These are phyloP conservation scores for Eubucco bourcierii DNA, from an alignment of 2,113 vertebrate species.

Conservation along the genomic window DNA sequence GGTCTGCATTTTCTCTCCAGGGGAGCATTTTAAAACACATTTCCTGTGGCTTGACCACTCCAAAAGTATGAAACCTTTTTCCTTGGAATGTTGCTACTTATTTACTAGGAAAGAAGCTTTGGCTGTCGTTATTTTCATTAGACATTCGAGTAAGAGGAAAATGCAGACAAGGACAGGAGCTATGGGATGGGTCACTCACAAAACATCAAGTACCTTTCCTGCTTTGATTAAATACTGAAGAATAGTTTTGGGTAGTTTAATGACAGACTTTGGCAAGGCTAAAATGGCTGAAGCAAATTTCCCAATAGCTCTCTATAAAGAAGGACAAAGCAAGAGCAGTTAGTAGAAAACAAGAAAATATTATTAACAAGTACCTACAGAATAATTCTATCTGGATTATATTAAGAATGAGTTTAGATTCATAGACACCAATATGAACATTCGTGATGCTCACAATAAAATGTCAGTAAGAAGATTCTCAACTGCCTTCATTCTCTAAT, in stretches of 20 bases:
- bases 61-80: not conserved
- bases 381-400: not conserved
- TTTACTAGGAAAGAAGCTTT: not conserved
- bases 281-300: constrained; percentile 97
- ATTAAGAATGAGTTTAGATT: not conserved
- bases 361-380: constrained; percentile 27
- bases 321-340: constrained; percentile 84
- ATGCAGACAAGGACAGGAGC: constrained; percentile 66
- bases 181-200: constrained; percentile 48
- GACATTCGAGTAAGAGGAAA: constrained; percentile 60
- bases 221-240: constrained; percentile 97
- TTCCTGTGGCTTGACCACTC: not conserved
- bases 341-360: constrained; percentile 77
- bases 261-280: constrained; percentile 97
- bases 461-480: not conserved
- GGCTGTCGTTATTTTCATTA: not conserved
- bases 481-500: not conserved
- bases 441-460: not conserved
- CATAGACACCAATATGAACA: not conserved
- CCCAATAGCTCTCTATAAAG: constrained; percentile 96
- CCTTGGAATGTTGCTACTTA: not conserved
- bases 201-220: constrained; percentile 90
- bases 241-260: constrained; percentile 99
- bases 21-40: not conserved
- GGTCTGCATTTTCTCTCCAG: constrained; percentile 75